Evolutionary conservation across 2,797 vertebrate species (phyloP).

Genomic region (Sebastes taczanowskii): DNA sequence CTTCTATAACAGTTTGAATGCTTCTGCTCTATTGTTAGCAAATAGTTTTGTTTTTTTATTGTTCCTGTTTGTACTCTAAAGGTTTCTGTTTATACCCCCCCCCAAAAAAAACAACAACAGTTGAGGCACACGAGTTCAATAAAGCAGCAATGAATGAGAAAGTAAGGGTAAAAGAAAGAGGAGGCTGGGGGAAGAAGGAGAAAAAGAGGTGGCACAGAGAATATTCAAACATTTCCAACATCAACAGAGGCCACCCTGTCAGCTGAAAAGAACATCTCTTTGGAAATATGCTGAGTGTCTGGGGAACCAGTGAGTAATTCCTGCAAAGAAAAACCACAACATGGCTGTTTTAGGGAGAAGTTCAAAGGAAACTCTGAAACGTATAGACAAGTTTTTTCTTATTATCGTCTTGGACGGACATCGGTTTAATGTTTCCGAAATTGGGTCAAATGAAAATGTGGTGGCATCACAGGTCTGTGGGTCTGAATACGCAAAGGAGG

Average conservation of each 20-base stretch:
- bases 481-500: background rate
- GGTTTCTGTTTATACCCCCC: background rate
- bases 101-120: background rate
- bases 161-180: background rate
- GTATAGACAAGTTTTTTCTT: background rate
- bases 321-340: conserved; percentile 2
- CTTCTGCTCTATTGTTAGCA: background rate
- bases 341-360: background rate
- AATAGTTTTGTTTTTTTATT: background rate
- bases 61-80: conserved; percentile 1
- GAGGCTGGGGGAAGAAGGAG: background rate
- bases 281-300: conserved; percentile 30
- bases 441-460: conserved; percentile 25
- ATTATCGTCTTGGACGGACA: background rate
- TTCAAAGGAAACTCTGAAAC: conserved; percentile 14
- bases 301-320: conserved; percentile 37
- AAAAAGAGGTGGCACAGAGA: background rate
- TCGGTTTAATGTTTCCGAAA: background rate
- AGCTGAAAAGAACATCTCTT: conserved; percentile 11
- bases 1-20: background rate
- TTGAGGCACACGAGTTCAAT: background rate
- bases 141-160: background rate
- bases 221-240: conserved; percentile 21
- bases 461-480: background rate
- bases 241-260: conserved; percentile 29